Conservation (phyloP, 1,140 invertebrate genomes). For the Meloidogyne floridensis region DNA sequence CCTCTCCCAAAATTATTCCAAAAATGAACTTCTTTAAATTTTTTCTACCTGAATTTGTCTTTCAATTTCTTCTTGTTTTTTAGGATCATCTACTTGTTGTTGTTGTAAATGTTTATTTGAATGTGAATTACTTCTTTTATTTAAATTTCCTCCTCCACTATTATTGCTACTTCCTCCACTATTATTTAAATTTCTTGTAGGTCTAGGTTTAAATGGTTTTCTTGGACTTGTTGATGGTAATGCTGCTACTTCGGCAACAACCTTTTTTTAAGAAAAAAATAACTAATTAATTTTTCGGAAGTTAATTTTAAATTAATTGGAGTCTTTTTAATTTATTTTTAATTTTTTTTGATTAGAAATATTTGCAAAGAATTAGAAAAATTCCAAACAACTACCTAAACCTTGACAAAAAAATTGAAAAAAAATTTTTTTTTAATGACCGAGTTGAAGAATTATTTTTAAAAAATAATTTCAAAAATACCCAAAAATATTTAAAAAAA, state of each 20-base stretch:
- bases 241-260: slow-evolving; percentile 32
- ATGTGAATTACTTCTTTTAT: slow-evolving; percentile 25
- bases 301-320: too few species aligned
- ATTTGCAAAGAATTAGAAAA: too few species aligned
- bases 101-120: slow-evolving; percentile 20
- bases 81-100: slow-evolving; percentile 32
- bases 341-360: too few species aligned
- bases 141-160: neutral
- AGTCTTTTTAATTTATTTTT: too few species aligned
- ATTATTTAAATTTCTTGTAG: slow-evolving; percentile 22
- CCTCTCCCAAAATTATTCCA: neutral
- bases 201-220: slow-evolving; percentile 27
- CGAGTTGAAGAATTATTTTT: too few species aligned
- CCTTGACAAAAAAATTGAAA: too few species aligned
- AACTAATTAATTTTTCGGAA: too few species aligned
- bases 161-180: neutral
- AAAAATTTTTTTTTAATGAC: too few species aligned
- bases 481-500: too few species aligned
- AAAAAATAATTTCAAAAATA: too few species aligned
- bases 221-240: slow-evolving; percentile 25
- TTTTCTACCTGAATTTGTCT: slow-evolving; percentile 40
- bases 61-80: slow-evolving; percentile 46
- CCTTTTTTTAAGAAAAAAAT: slow-evolving; percentile 9
- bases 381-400: too few species aligned
- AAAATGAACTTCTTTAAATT: neutral